These are phyloP conservation scores for Hydrotaea cyrtoneurina DNA, from an alignment of 2,888 invertebrate genomes.

Conservation along the genomic window DNA sequence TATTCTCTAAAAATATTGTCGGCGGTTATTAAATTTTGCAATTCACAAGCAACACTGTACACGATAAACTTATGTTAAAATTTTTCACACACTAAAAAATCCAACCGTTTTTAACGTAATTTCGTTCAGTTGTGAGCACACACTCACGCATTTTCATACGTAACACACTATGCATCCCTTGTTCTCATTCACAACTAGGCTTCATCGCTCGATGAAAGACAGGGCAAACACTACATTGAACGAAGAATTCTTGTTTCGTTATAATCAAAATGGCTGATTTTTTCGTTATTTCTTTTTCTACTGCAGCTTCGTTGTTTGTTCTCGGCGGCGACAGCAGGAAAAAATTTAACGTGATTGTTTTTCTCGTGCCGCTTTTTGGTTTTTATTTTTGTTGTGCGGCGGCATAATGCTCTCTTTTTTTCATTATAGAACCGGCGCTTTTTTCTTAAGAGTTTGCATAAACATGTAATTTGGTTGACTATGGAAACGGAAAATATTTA, in stretches of 20 bases:
- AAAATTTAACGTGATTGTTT: conserved; percentile 60
- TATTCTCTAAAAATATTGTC: conserved; percentile 5
- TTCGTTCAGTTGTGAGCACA: conserved; percentile 22
- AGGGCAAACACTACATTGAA: background rate
- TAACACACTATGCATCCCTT: background rate
- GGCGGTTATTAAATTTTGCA: conserved; percentile 45
- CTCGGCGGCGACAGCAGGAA: conserved; percentile 45
- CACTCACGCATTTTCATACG: background rate
- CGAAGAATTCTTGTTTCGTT: conserved; percentile 44
- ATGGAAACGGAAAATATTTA: background rate
- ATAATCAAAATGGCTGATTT: conserved; percentile 67
- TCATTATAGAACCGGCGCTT: conserved; percentile 17
- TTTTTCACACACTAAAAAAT: conserved; percentile 66
- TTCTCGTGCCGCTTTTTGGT: conserved; percentile 41
- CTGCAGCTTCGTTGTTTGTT: conserved; percentile 63
- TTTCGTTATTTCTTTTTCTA: conserved; percentile 22
- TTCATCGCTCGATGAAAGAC: background rate
- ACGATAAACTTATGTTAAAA: conserved; percentile 51
- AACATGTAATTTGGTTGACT: background rate
- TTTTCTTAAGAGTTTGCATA: conserved; percentile 1
- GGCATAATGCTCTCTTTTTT: background rate
- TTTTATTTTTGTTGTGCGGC: conserved; percentile 2
- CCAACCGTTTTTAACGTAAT: conserved; percentile 64
- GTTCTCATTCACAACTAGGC: background rate
- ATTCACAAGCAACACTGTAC: conserved; percentile 67